Percentiles rank a stretch among this genome's conserved stretches.
These are phyloP conservation scores for Saccostrea glomerata DNA, from an alignment of 1,140 invertebrate genomes.

Conservation along the genomic window DNA sequence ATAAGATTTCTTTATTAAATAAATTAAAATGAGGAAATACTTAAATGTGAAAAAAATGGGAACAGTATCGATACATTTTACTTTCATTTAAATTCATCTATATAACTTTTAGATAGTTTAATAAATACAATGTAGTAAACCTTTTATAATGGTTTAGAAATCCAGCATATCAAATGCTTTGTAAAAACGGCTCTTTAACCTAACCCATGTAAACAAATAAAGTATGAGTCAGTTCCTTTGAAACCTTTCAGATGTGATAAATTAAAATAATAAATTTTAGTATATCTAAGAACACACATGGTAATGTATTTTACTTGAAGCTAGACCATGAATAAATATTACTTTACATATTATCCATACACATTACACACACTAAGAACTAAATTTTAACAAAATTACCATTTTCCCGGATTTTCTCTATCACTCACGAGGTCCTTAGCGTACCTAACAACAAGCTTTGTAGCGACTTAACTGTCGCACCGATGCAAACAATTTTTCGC, in stretches of 20 bases:
- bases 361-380: too few species aligned
- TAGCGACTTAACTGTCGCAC: conserved; percentile 1
- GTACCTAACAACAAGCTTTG: conserved; percentile 39
- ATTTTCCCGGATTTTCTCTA: conserved; percentile 30
- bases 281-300: too few species aligned
- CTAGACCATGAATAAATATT: too few species aligned
- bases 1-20: too few species aligned
- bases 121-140: not conserved
- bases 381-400: not conserved
- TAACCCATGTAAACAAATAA: conserved; percentile 29
- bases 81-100: not conserved
- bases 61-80: not conserved
- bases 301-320: too few species aligned
- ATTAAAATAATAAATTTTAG: too few species aligned
- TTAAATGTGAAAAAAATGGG: too few species aligned
- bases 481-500: not conserved
- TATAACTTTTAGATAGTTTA: not conserved
- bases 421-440: not conserved
- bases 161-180: not conserved
- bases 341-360: too few species aligned
- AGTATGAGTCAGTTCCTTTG: not conserved
- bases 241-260: not conserved
- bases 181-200: not conserved
- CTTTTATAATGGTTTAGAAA: not conserved
- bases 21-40: too few species aligned